Conservation (phyloP, 2,888 invertebrate species). For the Cheilosia vernalis region DNA sequence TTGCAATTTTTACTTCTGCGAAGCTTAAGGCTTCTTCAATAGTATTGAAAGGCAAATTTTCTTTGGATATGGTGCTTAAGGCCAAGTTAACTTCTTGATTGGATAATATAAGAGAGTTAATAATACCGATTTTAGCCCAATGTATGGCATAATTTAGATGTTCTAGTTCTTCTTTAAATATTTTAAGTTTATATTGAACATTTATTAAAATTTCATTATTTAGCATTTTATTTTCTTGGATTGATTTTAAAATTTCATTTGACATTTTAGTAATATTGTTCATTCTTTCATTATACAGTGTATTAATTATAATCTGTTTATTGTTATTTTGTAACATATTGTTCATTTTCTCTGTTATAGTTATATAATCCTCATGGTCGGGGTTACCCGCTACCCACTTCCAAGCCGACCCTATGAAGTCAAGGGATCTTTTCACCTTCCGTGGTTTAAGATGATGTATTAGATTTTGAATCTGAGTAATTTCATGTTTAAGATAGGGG, state of each 20-base stretch:
- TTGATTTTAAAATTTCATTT: slow-evolving; percentile 29
- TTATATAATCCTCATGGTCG: slow-evolving; percentile 45
- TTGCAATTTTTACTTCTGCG: slow-evolving; percentile 41
- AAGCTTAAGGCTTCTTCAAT: slow-evolving; percentile 33
- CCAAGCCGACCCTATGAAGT: slow-evolving; percentile 22
- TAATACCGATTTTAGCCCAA: slow-evolving; percentile 51
- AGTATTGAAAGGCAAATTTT: slow-evolving; percentile 38
- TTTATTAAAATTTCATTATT: slow-evolving; percentile 17
- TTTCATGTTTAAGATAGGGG: no score
- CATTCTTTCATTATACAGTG: slow-evolving; percentile 20
- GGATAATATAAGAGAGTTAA: slow-evolving; percentile 61
- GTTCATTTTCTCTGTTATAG: slow-evolving; percentile 43
- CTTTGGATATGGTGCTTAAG: slow-evolving; percentile 41
- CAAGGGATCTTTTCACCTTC: slow-evolving; percentile 21
- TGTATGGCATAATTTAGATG: slow-evolving; percentile 63
- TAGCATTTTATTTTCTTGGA: slow-evolving; percentile 30
- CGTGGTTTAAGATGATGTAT: slow-evolving; percentile 18
- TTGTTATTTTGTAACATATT: slow-evolving; percentile 27
- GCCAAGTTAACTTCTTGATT: slow-evolving; percentile 47
- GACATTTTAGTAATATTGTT: slow-evolving; percentile 32
- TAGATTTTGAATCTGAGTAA: slow-evolving; percentile 14
- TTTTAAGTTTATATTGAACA: slow-evolving; percentile 31
- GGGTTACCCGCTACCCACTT: slow-evolving; percentile 28
- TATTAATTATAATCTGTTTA: slow-evolving; percentile 32
- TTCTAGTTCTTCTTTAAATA: slow-evolving; percentile 53